phyloP scores from a whole-genome alignment of 2,888 invertebrate genomes.

The Nomada flava region DNA sequence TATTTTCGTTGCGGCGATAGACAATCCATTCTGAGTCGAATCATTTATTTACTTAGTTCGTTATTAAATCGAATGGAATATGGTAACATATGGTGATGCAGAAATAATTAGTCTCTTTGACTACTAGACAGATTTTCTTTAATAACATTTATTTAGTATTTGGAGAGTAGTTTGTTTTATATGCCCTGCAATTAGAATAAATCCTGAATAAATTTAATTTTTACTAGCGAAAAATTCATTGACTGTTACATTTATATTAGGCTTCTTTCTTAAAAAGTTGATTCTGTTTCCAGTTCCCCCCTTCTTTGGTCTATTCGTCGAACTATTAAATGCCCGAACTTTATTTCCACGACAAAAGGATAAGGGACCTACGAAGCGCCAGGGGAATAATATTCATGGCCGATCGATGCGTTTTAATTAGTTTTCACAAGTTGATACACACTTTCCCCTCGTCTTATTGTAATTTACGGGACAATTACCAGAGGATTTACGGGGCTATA shows the following conservation, averaged over 20 bases:
- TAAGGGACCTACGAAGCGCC: neutral
- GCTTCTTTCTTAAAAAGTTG: neutral
- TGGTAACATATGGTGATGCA: no score
- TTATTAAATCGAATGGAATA: no score
- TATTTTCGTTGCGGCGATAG: constrained; percentile 18
- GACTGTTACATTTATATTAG: constrained; percentile 1
- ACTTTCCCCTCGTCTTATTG: constrained; percentile 18
- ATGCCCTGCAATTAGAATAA: no score
- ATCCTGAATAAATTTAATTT: no score
- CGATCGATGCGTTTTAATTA: constrained; percentile 38
- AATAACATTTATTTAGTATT: no score
- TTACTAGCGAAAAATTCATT: no score
- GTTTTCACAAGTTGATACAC: constrained; percentile 28
- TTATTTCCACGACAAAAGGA: neutral
- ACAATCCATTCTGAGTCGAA: constrained; percentile 40
- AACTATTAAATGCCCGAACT: constrained; percentile 26
- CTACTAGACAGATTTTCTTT: no score
- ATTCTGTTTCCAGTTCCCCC: neutral
- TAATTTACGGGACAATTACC: constrained; percentile 54
- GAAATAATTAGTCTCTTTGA: no score
- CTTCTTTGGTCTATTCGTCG: neutral
- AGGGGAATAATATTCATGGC: neutral
- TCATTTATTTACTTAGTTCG: no score
- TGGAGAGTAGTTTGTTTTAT: no score
- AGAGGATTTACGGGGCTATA: constrained; percentile 13